Conservation (phyloP, 2,113 vertebrate genomes). For the Syngnathus typhle region DNA sequence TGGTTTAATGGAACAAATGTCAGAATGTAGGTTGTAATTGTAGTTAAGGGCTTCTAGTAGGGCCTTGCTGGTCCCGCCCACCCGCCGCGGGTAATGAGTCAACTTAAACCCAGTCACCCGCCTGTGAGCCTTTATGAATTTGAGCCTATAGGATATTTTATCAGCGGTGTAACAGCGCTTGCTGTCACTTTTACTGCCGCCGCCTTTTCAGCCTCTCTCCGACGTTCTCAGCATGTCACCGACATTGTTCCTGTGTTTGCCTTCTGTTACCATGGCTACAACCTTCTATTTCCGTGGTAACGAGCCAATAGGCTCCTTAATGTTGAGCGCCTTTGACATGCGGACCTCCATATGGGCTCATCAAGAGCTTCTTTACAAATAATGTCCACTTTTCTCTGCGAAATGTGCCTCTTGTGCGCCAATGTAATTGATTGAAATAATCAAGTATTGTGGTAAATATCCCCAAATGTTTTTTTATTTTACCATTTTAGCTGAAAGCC, state of each 20-base stretch:
- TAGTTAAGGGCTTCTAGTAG: neutral
- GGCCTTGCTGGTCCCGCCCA: neutral
- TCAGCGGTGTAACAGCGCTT: constrained; percentile 20
- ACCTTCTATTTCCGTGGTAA: constrained; percentile 63
- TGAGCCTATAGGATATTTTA: neutral
- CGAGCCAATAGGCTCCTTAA: constrained; percentile 51
- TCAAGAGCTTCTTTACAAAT: neutral
- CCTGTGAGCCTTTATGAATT: constrained; percentile 11
- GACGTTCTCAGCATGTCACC: constrained; percentile 52
- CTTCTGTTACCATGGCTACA: constrained; percentile 60
- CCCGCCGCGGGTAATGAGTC: neutral
- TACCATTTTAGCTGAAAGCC: too few relatives aligned
- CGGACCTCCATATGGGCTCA: neutral
- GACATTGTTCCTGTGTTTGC: constrained; percentile 66
- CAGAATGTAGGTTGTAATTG: neutral
- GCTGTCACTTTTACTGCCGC: constrained; percentile 45
- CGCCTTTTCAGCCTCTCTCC: constrained; percentile 20
- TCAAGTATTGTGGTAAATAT: too few relatives aligned
- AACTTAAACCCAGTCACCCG: neutral
- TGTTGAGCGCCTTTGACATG: constrained; percentile 35
- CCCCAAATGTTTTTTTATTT: too few relatives aligned
- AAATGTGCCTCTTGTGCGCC: neutral
- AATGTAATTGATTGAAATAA: neutral
- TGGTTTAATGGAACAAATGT: neutral
- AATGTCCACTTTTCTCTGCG: neutral